phyloP scores from a whole-genome alignment of 1,140 invertebrate genomes.

The Lineus longissimus region DNA sequence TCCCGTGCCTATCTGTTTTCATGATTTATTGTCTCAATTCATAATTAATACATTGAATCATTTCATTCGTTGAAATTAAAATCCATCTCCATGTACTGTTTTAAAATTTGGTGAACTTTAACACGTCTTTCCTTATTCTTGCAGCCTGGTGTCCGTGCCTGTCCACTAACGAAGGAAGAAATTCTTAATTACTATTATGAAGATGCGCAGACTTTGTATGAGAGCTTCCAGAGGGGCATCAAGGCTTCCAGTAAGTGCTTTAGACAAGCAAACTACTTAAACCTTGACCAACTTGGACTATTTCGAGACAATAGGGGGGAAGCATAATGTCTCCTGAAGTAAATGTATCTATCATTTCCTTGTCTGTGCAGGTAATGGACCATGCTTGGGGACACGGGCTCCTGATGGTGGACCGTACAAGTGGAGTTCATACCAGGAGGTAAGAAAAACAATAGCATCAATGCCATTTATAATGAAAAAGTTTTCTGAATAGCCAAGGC shows the following conservation, averaged over 20 bases:
- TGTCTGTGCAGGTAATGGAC: conserved; percentile 33
- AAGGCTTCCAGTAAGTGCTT: conserved; percentile 81
- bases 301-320: no score
- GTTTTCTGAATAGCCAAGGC: no score
- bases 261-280: not conserved
- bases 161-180: conserved; percentile 85
- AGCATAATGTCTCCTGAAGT: not conserved
- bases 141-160: conserved; percentile 69
- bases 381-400: conserved; percentile 38
- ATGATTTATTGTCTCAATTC: no score
- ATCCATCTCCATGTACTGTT: no score
- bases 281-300: not conserved
- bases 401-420: conserved; percentile 34
- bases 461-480: no score
- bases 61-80: no score
- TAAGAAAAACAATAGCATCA: conserved; percentile 12
- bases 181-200: conserved; percentile 81
- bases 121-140: not conserved
- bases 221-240: conserved; percentile 84
- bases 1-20: no score
- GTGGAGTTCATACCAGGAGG: conserved; percentile 45
- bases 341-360: not conserved
- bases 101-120: no score
- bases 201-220: conserved; percentile 87
- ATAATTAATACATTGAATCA: no score